phyloP scores from a whole-genome alignment of 2,797 vertebrate genomes.

The Amblyraja radiata region DNA sequence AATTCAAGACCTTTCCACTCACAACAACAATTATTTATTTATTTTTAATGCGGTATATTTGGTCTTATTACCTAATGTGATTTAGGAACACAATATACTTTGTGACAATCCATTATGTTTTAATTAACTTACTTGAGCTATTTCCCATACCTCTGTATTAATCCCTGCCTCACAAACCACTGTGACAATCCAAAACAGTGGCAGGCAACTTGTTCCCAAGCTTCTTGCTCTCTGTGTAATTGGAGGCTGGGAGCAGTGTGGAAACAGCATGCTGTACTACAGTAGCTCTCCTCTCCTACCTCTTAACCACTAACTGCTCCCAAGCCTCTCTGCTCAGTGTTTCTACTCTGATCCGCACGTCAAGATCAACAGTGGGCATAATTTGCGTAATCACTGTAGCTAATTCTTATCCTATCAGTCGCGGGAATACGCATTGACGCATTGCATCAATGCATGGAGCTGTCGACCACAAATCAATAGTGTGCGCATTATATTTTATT shows the following conservation, averaged over 20 bases:
- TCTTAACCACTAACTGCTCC: background rate
- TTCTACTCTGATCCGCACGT: background rate
- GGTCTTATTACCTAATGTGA: background rate
- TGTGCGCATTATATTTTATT: background rate
- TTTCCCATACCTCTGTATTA: background rate
- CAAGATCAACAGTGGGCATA: background rate
- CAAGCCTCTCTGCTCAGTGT: background rate
- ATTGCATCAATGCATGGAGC: background rate
- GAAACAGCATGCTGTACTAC: background rate
- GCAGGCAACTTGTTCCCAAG: background rate
- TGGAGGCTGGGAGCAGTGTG: background rate
- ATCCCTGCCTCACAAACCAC: background rate
- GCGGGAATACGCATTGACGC: background rate
- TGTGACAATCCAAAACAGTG: background rate
- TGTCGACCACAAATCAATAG: background rate
- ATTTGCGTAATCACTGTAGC: background rate
- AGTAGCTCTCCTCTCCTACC: background rate
- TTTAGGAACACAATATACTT: background rate
- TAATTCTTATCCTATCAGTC: background rate
- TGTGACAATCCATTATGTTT: background rate
- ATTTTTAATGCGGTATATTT: background rate
- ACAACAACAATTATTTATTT: background rate
- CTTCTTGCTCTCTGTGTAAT: background rate
- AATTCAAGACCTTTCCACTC: background rate
- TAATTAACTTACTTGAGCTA: conserved; percentile 6